Percentiles rank a stretch among this genome's conserved stretches.
Conservation (phyloP, 2,797 vertebrate species). For the Melanotaenia boesemani region DNA sequence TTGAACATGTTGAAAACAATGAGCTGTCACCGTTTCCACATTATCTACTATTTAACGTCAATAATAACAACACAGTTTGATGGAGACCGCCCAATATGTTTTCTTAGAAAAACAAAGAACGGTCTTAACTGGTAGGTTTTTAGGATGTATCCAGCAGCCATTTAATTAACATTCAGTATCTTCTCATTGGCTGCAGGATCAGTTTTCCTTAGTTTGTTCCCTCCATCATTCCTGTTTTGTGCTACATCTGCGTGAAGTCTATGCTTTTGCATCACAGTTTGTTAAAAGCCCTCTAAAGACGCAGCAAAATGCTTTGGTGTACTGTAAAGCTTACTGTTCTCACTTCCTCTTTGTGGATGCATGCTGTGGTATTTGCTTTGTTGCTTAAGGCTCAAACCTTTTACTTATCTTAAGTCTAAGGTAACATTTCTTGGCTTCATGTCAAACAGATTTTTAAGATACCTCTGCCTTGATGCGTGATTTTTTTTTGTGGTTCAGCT, state of each 20-base stretch:
- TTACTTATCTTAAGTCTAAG: slow-evolving; percentile 14
- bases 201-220: slow-evolving; percentile 30
- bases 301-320: slow-evolving; percentile 5
- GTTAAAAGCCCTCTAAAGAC: neutral
- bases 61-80: neutral
- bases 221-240: slow-evolving; percentile 11
- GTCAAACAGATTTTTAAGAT: slow-evolving; percentile 29
- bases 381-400: slow-evolving; percentile 8
- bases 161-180: slow-evolving; percentile 3
- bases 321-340: neutral
- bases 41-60: neutral
- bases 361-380: slow-evolving; percentile 24
- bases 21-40: neutral
- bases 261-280: slow-evolving; percentile 6
- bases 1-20: neutral
- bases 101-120: neutral
- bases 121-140: neutral
- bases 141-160: neutral
- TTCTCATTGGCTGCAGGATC: slow-evolving; percentile 36
- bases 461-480: neutral
- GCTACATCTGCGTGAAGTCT: neutral
- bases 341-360: slow-evolving; percentile 6
- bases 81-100: neutral
- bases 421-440: slow-evolving; percentile 7
- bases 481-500: slow-evolving; percentile 15